Evolutionary conservation across 2,888 invertebrate species (phyloP).

Genomic region (Calliopum simillimum): DNA sequence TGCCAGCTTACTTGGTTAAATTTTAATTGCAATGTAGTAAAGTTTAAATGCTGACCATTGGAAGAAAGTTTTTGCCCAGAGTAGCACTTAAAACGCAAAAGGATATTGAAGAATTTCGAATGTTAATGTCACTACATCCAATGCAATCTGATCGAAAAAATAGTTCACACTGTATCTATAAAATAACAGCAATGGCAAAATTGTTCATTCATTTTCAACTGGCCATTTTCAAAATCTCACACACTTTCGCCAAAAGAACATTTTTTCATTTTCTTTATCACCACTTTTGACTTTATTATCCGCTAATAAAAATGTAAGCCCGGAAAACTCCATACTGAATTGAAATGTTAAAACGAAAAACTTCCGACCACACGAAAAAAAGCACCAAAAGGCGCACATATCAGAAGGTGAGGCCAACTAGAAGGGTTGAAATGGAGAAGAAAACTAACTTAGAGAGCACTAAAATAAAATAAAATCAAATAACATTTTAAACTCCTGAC

Average conservation of each 20-base stretch:
- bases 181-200: too few species aligned
- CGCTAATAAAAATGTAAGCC: constrained; percentile 42
- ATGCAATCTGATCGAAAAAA: too few species aligned
- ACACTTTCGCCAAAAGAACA: neutral
- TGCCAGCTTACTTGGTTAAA: too few species aligned
- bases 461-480: neutral
- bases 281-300: constrained; percentile 41
- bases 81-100: too few species aligned
- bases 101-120: too few species aligned
- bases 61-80: too few species aligned
- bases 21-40: too few species aligned
- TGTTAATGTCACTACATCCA: too few species aligned
- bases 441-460: neutral
- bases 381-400: neutral
- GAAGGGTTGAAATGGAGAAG: neutral
- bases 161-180: too few species aligned
- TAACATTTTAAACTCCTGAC: neutral
- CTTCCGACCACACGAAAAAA: neutral
- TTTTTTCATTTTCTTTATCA: constrained; percentile 32
- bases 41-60: too few species aligned
- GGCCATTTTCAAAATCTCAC: too few species aligned
- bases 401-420: neutral
- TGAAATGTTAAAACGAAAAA: constrained; percentile 15
- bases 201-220: too few species aligned
- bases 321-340: constrained; percentile 19